Percentiles rank a stretch among this genome's conserved stretches.
phyloP scores from a whole-genome alignment of 2,888 invertebrate species.

The Mesorhabditis spiculigera region DNA sequence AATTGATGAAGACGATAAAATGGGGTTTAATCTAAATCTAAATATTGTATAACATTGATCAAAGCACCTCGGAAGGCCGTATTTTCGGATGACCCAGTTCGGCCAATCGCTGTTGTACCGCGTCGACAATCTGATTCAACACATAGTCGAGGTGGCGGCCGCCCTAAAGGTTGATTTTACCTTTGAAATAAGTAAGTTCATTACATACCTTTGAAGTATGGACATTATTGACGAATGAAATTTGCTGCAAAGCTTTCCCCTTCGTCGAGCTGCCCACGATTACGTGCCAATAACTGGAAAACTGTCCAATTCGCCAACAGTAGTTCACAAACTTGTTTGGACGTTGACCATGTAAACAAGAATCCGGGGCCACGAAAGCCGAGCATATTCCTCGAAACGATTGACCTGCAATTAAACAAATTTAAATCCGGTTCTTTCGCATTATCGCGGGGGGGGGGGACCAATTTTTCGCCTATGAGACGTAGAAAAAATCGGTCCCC shows the following conservation, averaged over 20 bases:
- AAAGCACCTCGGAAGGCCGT: conserved; percentile 78
- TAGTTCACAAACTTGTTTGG: background rate
- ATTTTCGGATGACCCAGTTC: conserved; percentile 80
- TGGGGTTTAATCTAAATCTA: conserved; percentile 81
- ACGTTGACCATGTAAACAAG: background rate
- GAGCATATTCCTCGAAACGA: conserved; percentile 88
- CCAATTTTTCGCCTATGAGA: no score
- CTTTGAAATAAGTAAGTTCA: background rate
- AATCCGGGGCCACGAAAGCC: conserved; percentile 74
- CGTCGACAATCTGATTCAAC: conserved; percentile 80
- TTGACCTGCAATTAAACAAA: conserved; percentile 67
- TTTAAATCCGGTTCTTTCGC: background rate
- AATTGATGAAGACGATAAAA: conserved; percentile 92
- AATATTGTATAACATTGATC: no score
- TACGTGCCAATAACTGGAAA: no score
- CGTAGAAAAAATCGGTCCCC: no score
- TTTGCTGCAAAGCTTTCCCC: conserved; percentile 65
- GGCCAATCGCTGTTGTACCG: conserved; percentile 75
- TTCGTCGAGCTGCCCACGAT: background rate
- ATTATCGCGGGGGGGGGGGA: no score
- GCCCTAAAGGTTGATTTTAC: conserved; percentile 65
- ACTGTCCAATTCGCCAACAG: no score
- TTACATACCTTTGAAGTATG: conserved; percentile 79
- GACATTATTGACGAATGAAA: conserved; percentile 97
- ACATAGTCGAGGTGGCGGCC: conserved; percentile 94